phyloP scores from a whole-genome alignment of 1,140 invertebrate species.

The Nebria ingens region DNA sequence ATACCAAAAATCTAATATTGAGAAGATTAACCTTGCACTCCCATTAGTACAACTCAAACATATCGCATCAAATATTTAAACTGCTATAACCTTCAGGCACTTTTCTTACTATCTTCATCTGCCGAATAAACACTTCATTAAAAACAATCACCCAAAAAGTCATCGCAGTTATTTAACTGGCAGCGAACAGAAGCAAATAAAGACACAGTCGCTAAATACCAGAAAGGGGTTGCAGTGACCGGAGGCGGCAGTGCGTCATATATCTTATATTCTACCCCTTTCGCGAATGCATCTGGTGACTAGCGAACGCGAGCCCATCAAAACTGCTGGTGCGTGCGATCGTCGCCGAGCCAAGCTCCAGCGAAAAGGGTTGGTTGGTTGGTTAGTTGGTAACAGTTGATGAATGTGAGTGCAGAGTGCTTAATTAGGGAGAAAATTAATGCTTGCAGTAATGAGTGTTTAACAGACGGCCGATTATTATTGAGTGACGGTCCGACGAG shows the following conservation, averaged over 20 bases:
- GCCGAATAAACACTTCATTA: neutral
- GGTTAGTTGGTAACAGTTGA: neutral
- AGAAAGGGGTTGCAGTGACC: neutral
- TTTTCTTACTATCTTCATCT: too few species aligned
- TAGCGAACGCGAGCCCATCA: neutral
- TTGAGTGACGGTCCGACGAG: too few species aligned
- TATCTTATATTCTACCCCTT: neutral
- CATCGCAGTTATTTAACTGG: too few species aligned
- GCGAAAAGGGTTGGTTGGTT: too few species aligned
- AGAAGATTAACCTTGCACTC: too few species aligned
- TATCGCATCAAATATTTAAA: too few species aligned
- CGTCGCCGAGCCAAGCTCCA: neutral
- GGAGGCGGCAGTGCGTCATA: neutral
- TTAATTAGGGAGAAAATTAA: conserved; percentile 9
- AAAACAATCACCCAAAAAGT: neutral
- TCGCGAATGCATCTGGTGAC: neutral
- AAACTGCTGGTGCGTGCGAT: neutral
- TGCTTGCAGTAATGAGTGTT: conserved; percentile 4
- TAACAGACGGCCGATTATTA: conserved; percentile 2
- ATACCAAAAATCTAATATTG: too few species aligned
- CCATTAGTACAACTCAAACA: too few species aligned
- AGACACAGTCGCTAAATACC: neutral
- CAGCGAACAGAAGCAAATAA: neutral
- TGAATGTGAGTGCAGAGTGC: conserved; percentile 1
- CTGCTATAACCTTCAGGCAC: too few species aligned